Percentiles rank a stretch among this genome's conserved stretches.
Conservation (phyloP, 1,140 invertebrate species). For the Steinernema feltiae region DNA sequence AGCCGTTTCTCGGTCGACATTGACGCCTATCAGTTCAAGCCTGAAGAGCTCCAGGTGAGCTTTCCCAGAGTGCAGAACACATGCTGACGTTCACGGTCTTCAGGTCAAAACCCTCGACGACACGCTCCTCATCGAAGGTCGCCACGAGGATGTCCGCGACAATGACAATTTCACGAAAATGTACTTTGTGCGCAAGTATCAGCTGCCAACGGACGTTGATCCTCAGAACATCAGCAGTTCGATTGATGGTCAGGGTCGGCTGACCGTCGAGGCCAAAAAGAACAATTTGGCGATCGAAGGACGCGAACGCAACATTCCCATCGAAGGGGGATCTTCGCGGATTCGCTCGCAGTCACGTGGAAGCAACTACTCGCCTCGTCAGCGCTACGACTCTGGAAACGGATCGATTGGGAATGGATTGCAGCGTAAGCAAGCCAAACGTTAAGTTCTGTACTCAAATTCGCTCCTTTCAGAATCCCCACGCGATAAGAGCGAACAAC, state of each 20-base stretch:
- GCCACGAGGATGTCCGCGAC: conserved; percentile 55
- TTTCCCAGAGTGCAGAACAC: no score
- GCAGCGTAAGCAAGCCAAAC: conserved; percentile 24
- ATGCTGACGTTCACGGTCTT: no score
- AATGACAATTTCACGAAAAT: conserved; percentile 56
- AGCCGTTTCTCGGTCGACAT: conserved; percentile 52
- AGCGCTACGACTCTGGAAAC: conserved; percentile 41
- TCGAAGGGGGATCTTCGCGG: conserved; percentile 48
- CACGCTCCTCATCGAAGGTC: conserved; percentile 54
- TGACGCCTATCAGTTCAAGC: conserved; percentile 54
- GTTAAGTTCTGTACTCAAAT: no score
- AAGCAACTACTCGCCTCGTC: conserved; percentile 43
- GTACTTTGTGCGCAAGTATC: conserved; percentile 57
- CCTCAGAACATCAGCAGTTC: conserved; percentile 41
- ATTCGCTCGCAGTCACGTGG: conserved; percentile 27
- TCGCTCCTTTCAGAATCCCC: neutral
- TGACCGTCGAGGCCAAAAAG: conserved; percentile 53
- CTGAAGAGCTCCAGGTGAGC: conserved; percentile 54
- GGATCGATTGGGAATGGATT: conserved; percentile 5
- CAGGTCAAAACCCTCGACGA: conserved; percentile 56
- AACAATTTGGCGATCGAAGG: conserved; percentile 43
- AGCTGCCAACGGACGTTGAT: conserved; percentile 52
- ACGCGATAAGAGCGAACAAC: neutral
- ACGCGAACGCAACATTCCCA: conserved; percentile 51
- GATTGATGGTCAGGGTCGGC: conserved; percentile 52